phyloP scores from a whole-genome alignment of 2,888 invertebrate genomes.

The Trimorus sp. region DNA sequence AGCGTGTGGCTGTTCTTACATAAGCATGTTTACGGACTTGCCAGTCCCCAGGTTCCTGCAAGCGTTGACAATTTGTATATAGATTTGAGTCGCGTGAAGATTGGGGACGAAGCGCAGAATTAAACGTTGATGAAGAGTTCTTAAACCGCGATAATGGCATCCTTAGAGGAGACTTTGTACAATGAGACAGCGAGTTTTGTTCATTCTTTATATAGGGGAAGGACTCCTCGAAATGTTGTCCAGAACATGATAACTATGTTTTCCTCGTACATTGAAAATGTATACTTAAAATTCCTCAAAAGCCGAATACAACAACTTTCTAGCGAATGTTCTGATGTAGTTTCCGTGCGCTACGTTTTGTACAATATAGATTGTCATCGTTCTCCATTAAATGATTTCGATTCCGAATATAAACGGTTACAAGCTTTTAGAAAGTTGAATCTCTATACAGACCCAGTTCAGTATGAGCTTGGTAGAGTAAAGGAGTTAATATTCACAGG shows the following conservation, averaged over 20 bases:
- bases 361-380: constrained; percentile 22
- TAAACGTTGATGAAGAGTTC: too few species aligned
- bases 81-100: too few species aligned
- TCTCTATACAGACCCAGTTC: too few species aligned
- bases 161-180: constrained; percentile 10
- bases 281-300: constrained; percentile 26
- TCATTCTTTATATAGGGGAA: constrained; percentile 16
- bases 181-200: constrained; percentile 20
- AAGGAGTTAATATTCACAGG: constrained; percentile 6
- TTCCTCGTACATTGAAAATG: constrained; percentile 28
- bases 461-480: not conserved
- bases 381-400: constrained; percentile 21
- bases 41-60: too few species aligned
- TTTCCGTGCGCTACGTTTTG: constrained; percentile 4
- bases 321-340: not conserved
- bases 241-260: constrained; percentile 23
- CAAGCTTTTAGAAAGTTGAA: constrained; percentile 9
- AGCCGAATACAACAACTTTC: not conserved
- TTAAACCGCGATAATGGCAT: not conserved
- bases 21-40: too few species aligned
- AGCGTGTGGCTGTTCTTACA: too few species aligned
- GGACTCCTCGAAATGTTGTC: constrained; percentile 28
- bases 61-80: too few species aligned
- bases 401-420: constrained; percentile 19
- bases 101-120: too few species aligned